Percentiles rank a stretch among this genome's conserved stretches.
Conservation (phyloP, 2,113 vertebrate species). For the Gracilinanus agilis region DNA sequence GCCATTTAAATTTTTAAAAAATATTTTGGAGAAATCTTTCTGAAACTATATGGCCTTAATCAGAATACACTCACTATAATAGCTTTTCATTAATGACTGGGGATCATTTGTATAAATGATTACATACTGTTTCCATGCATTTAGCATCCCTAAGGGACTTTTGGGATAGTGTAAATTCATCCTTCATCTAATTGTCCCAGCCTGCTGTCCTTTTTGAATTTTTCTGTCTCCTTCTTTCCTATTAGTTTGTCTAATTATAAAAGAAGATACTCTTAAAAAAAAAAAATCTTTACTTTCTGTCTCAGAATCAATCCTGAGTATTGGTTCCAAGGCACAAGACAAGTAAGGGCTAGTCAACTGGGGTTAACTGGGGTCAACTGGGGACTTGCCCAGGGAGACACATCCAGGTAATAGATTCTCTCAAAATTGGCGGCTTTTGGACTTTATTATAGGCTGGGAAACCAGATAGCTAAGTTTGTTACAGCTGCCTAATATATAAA, state of each 20-base stretch:
- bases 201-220: not conserved
- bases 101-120: not conserved
- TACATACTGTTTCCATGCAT: not conserved
- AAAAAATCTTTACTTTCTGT: too few relatives aligned
- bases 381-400: too few relatives aligned
- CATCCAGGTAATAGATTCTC: not conserved
- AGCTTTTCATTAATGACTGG: not conserved
- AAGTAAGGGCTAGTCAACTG: too few relatives aligned
- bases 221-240: not conserved
- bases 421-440: not conserved
- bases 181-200: not conserved
- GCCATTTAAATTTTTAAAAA: not conserved
- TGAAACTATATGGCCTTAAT: not conserved
- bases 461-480: not conserved
- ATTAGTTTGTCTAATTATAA: not conserved
- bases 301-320: too few relatives aligned
- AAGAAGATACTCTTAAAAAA: not conserved
- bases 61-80: not conserved
- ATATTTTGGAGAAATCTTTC: not conserved
- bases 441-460: not conserved
- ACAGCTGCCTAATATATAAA: not conserved
- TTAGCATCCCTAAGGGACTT: not conserved
- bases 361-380: too few relatives aligned
- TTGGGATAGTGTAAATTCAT: not conserved
- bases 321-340: too few relatives aligned